phyloP scores from a whole-genome alignment of 2,113 vertebrate genomes.

The Neolamprologus longior region DNA sequence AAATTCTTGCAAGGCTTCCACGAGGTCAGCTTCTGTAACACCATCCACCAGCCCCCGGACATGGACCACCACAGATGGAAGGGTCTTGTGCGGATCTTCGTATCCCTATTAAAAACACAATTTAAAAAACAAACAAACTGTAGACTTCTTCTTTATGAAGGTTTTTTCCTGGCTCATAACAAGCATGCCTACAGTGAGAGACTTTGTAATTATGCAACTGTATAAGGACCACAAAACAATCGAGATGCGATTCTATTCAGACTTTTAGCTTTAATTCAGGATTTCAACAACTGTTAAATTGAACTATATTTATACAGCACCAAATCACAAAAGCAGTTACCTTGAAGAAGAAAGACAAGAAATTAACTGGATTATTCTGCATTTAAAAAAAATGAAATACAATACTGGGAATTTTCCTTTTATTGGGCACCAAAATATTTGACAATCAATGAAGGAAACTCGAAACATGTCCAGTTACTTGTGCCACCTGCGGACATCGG shows the following conservation, averaged over 20 bases:
- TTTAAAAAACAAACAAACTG: not conserved
- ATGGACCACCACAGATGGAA: conserved; percentile 91
- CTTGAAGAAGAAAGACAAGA: not conserved
- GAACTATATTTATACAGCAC: not conserved
- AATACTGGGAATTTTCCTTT: not conserved
- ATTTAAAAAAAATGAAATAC: not conserved
- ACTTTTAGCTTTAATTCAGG: not conserved
- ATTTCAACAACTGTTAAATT: accelerated
- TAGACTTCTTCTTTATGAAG: not conserved
- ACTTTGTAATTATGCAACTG: not conserved
- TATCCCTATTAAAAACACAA: conserved; percentile 72
- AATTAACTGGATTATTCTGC: not conserved
- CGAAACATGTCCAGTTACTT: not conserved
- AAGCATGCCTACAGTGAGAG: accelerated
- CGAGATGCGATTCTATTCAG: not conserved
- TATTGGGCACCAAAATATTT: not conserved
- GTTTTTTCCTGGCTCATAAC: not conserved
- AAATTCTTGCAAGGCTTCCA: conserved; percentile 92
- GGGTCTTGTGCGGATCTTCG: conserved; percentile 91
- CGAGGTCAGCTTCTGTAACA: conserved; percentile 87
- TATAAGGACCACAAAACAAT: not conserved
- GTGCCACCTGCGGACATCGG: not conserved
- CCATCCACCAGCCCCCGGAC: conserved; percentile 89
- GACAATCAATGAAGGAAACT: not conserved
- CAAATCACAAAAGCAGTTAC: not conserved